phyloP scores from a whole-genome alignment of 92 coral and sea anemone genomes.

The Porites lobata region DNA sequence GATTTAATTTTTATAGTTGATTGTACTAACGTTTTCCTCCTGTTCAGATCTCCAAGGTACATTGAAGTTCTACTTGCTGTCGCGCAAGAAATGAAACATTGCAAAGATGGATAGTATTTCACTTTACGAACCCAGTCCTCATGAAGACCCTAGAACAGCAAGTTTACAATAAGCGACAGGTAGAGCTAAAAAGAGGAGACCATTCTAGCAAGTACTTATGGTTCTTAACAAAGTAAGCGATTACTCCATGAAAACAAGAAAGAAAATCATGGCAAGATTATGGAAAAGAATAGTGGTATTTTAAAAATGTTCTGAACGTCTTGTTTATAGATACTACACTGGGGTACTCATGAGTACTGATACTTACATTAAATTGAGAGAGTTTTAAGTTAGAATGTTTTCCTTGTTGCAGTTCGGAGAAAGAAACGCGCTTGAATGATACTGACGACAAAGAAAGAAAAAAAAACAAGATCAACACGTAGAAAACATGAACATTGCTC shows the following conservation, averaged over 20 bases:
- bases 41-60: conserved; percentile 86
- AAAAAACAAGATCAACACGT: neutral
- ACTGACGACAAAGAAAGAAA: conserved; percentile 36
- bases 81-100: conserved; percentile 98
- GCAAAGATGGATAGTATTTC: conserved; percentile 94
- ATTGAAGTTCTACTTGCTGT: conserved; percentile 89
- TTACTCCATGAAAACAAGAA: too few relatives aligned
- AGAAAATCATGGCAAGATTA: too few relatives aligned
- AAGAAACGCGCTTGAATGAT: conserved; percentile 83
- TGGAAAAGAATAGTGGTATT: too few relatives aligned
- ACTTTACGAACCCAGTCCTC: conserved; percentile 99
- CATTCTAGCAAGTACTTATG: too few relatives aligned
- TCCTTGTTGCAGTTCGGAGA: conserved; percentile 88
- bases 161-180: too few relatives aligned
- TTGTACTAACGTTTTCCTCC: conserved; percentile 85
- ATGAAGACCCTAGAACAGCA: conserved; percentile 70
- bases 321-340: neutral
- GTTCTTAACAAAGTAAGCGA: too few relatives aligned
- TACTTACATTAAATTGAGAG: conserved; percentile 81
- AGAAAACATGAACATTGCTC: neutral
- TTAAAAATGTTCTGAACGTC: neutral
- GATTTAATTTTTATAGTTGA: neutral
- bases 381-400: conserved; percentile 88
- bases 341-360: too few relatives aligned
- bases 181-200: too few relatives aligned